These are phyloP conservation scores for Thermophis baileyi DNA, from an alignment of 2,113 vertebrate genomes.

Conservation along the genomic window DNA sequence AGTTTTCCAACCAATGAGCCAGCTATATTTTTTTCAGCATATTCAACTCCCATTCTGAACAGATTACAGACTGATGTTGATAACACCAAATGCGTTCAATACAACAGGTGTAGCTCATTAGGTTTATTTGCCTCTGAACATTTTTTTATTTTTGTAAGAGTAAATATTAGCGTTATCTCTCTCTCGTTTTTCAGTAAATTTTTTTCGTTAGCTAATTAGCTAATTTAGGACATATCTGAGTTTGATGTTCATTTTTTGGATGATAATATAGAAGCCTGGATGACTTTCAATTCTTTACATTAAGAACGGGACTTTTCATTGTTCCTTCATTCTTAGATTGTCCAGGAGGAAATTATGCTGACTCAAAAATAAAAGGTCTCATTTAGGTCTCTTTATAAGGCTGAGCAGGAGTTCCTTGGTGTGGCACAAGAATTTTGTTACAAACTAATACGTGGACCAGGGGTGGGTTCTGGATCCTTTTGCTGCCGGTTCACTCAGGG, in stretches of 20 bases:
- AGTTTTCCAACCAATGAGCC: background rate
- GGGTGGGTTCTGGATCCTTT: no score
- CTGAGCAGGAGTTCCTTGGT: background rate
- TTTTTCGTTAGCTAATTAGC: background rate
- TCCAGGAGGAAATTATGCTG: background rate
- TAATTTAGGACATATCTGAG: background rate
- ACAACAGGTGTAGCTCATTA: background rate
- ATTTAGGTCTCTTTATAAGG: background rate
- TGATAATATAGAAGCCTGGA: background rate
- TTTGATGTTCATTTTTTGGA: background rate
- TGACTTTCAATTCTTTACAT: background rate
- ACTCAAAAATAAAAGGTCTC: background rate
- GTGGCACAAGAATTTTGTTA: background rate
- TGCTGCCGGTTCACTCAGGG: no score
- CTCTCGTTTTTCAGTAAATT: background rate
- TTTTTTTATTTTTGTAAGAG: background rate
- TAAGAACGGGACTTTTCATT: background rate
- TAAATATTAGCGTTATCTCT: background rate
- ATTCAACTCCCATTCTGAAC: background rate
- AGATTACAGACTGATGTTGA: background rate
- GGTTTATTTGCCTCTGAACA: background rate
- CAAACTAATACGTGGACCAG: background rate
- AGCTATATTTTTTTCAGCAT: background rate
- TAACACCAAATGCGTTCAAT: background rate
- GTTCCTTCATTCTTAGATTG: background rate